Percentiles rank a stretch among this genome's conserved stretches.
These are phyloP conservation scores for Chesias legatella DNA, from an alignment of 2,888 invertebrate species.

Conservation along the genomic window DNA sequence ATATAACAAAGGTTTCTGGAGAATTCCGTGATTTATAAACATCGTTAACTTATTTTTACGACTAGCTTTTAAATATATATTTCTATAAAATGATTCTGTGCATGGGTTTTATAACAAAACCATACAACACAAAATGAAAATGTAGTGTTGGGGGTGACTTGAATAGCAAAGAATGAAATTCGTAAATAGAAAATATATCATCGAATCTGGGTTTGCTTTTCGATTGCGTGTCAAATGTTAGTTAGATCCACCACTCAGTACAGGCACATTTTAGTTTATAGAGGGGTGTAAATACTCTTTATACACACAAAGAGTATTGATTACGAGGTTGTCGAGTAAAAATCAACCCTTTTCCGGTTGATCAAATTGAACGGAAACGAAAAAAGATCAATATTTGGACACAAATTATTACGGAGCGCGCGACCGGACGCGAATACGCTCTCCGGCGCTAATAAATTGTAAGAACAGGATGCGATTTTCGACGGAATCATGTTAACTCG, in stretches of 20 bases:
- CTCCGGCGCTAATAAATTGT: conserved; percentile 62
- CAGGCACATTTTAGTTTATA: conserved; percentile 26
- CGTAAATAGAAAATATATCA: no score
- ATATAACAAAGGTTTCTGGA: conserved; percentile 44
- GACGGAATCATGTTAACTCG: conserved; percentile 68
- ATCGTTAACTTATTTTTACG: conserved; percentile 38
- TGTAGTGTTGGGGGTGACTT: not conserved
- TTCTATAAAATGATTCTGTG: conserved; percentile 25
- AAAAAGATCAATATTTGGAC: conserved; percentile 78
- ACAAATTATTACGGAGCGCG: conserved; percentile 66
- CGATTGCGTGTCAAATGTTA: conserved; percentile 19
- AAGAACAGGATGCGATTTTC: conserved; percentile 75
- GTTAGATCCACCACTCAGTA: conserved; percentile 17
- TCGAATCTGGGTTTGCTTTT: conserved; percentile 3
- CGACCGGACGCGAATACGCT: conserved; percentile 66
- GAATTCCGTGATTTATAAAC: conserved; percentile 46
- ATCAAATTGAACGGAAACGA: conserved; percentile 62
- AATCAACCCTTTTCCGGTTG: conserved; percentile 61
- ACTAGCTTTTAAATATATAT: conserved; percentile 26
- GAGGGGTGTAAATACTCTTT: conserved; percentile 58
- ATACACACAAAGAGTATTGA: conserved; percentile 56
- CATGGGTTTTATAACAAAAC: conserved; percentile 17
- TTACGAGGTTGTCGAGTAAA: conserved; percentile 52
- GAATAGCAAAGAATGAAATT: not conserved
- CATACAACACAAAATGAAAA: conserved; percentile 5